Percentiles rank a stretch among this genome's conserved stretches.
These are phyloP conservation scores for Odontothrips loti DNA, from an alignment of 2,888 invertebrate species.

Conservation along the genomic window DNA sequence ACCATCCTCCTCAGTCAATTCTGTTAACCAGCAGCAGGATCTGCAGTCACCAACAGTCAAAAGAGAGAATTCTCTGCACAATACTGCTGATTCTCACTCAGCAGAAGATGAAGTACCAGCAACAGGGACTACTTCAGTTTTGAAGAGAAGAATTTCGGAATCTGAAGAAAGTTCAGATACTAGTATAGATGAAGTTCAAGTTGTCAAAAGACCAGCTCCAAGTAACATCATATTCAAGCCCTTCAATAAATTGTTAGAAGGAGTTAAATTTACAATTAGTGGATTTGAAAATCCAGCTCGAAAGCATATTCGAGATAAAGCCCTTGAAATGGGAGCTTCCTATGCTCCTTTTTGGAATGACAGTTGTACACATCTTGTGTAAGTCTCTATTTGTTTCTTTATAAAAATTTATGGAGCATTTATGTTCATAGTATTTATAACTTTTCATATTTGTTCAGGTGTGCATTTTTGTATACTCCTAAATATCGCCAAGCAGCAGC, in stretches of 20 bases:
- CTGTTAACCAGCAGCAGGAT: not conserved
- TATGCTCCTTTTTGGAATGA: not conserved
- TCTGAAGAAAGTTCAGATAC: not conserved
- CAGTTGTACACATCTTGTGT: conserved; percentile 3
- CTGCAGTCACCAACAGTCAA: not conserved
- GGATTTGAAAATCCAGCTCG: not conserved
- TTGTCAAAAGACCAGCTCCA: not conserved
- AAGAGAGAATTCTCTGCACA: not conserved
- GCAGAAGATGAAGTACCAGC: not conserved
- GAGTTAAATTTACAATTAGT: not conserved
- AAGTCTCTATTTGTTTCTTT: not conserved
- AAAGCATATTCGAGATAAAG: not conserved
- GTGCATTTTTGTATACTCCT: conserved; percentile 20
- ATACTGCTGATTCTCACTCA: not conserved
- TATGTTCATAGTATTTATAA: not conserved
- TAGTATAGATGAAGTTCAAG: not conserved
- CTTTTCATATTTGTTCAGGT: not conserved
- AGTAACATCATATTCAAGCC: not conserved
- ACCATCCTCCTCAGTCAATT: not conserved
- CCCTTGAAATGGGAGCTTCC: not conserved
- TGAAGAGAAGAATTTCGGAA: conserved; percentile 4
- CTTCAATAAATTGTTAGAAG: not conserved
- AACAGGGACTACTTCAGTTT: not conserved
- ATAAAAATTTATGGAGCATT: no score
- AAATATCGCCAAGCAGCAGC: not conserved